phyloP scores from a whole-genome alignment of 2,888 invertebrate genomes.

The Hypercompe scribonia region DNA sequence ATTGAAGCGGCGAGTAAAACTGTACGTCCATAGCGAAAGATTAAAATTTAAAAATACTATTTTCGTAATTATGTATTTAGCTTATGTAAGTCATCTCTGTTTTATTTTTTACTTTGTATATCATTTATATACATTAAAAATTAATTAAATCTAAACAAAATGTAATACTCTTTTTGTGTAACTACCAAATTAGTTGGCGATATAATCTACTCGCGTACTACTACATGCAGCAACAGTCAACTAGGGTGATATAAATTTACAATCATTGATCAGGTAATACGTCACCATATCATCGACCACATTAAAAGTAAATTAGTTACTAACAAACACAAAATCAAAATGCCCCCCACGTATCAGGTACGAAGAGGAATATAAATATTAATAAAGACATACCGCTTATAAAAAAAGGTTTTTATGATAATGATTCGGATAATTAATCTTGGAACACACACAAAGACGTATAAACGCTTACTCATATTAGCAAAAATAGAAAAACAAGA shows the following conservation, averaged over 20 bases:
- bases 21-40: too few relatives aligned
- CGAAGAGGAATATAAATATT: slow-evolving; percentile 65
- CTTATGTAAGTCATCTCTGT: too few relatives aligned
- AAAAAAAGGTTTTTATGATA: slow-evolving; percentile 63
- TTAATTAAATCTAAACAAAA: too few relatives aligned
- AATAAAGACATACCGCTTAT: slow-evolving; percentile 71
- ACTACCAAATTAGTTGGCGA: too few relatives aligned
- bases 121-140: too few relatives aligned
- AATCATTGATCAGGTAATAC: slow-evolving; percentile 59
- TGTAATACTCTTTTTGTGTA: too few relatives aligned
- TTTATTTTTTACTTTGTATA: too few relatives aligned
- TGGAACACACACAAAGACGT: slow-evolving; percentile 71
- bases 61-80: too few relatives aligned
- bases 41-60: too few relatives aligned
- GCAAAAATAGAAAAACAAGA: slow-evolving; percentile 62
- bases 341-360: slow-evolving; percentile 73
- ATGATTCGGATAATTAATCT: slow-evolving; percentile 79
- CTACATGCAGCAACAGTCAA: background rate
- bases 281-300: slow-evolving; percentile 47
- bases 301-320: slow-evolving; percentile 54
- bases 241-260: slow-evolving; percentile 16
- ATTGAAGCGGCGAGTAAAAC: too few relatives aligned
- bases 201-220: background rate
- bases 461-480: slow-evolving; percentile 82
- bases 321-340: slow-evolving; percentile 69